These are phyloP conservation scores for Sebastes oblongus DNA, from an alignment of 2,797 vertebrate species.

Conservation along the genomic window DNA sequence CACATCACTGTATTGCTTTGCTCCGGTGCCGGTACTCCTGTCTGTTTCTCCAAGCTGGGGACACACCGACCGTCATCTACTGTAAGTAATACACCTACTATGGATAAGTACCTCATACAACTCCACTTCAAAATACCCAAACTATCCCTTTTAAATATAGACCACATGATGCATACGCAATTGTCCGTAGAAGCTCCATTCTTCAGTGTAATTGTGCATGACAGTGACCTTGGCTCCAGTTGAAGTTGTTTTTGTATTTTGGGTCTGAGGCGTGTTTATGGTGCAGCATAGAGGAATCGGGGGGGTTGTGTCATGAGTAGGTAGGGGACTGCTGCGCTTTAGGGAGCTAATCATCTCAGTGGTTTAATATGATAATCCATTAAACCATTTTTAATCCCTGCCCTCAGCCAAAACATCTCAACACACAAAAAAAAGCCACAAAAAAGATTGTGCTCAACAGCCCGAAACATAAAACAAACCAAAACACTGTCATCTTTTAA, in stretches of 20 bases:
- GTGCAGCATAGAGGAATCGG: background rate
- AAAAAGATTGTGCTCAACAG: background rate
- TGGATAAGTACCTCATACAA: too few relatives aligned
- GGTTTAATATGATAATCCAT: constrained; percentile 50
- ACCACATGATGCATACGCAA: too few relatives aligned
- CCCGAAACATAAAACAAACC: constrained; percentile 1
- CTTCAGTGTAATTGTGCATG: background rate
- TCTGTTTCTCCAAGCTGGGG: too few relatives aligned
- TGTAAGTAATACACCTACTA: too few relatives aligned
- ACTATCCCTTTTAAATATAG: too few relatives aligned
- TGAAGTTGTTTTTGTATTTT: background rate
- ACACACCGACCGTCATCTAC: too few relatives aligned
- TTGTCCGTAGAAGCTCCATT: too few relatives aligned
- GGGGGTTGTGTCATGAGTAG: background rate
- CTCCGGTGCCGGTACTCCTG: too few relatives aligned
- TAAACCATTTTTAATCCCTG: constrained; percentile 45
- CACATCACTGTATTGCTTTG: too few relatives aligned
- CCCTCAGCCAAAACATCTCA: constrained; percentile 36
- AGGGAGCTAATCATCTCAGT: constrained; percentile 40
- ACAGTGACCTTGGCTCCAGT: background rate
- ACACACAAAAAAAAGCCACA: constrained; percentile 3
- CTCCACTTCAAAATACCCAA: too few relatives aligned
- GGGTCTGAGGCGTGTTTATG: background rate
- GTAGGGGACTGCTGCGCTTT: background rate
- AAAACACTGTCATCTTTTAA: background rate